Evolutionary conservation across 2,888 invertebrate species (phyloP), one percentile per base, ranked within the genome.

Genomic region (Trissonchulus latispiculum): DNA sequence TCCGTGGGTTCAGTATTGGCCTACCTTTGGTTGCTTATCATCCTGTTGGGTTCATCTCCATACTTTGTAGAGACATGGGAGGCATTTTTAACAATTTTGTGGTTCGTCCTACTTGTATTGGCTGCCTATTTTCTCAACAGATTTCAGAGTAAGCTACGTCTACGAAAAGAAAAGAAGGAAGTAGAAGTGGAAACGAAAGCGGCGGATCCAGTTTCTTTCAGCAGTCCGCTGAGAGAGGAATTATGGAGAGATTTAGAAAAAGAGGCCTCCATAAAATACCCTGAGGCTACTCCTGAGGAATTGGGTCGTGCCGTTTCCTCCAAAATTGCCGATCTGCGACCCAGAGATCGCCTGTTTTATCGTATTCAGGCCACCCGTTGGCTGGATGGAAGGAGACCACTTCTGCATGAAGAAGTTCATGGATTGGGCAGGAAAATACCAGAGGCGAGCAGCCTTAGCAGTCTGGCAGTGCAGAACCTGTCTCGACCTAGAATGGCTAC

Each of bases 1-100:
- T 80, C 84, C 2, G 77, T 80, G 37, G 84, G 84, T 78, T 82
- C 82, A 35, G 78, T 87, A 29, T 86, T 88, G 75, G 88, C 88
- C 8, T 88, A 88, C 81, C 77, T 88, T 64, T 88, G 88, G 88
- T 82, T 88, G 37, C 81, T 87, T 67, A 78, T 88, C 36, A 85
- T 87, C 74, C 81, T 87, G 73, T 80, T 84, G 15, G 80, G 78
- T 29, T 70, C 84, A 48, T 82, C 86, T 0, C 85, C 85, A 0
- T 76, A 83, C 36, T 80, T 79, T 1, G 84, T 88, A 36, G 87
- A 87, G 69, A 77, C 70, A 15, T 88, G 88, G 88, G 88, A 88
- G 79, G 87, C 87, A 0, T 79, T 86, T 1, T 78, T 87, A 67
- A 88, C 88, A 0, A 83, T 88, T 72, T 78, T 87, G 33, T 84